phyloP scores from a whole-genome alignment of 2,113 vertebrate species.

The Sarotherodon lohbergeri region DNA sequence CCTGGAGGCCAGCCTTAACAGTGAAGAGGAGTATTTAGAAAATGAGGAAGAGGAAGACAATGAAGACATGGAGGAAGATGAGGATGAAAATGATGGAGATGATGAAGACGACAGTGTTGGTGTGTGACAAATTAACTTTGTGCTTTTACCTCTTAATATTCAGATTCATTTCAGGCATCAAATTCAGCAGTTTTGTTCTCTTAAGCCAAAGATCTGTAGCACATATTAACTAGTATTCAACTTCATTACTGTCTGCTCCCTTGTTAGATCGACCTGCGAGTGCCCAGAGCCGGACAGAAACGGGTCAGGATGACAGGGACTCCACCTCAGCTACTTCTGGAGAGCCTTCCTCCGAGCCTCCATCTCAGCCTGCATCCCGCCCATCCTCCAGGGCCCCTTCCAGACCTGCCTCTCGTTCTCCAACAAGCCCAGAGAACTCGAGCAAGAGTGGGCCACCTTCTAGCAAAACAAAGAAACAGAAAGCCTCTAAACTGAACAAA shows the following conservation, averaged over 20 bases:
- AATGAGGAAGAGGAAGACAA: slow-evolving; percentile 87
- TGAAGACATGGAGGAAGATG: slow-evolving; percentile 82
- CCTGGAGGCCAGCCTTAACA: slow-evolving; percentile 91
- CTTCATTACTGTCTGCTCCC: not conserved
- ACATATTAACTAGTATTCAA: not conserved
- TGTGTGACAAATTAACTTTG: slow-evolving; percentile 15
- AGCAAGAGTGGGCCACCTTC: slow-evolving; percentile 76
- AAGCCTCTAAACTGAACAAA: slow-evolving; percentile 59
- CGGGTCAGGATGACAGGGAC: slow-evolving; percentile 65
- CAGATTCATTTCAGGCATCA: not conserved
- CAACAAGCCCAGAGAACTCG: slow-evolving; percentile 75
- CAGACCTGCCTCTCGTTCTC: slow-evolving; percentile 75
- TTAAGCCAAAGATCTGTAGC: not conserved
- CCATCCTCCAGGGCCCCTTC: slow-evolving; percentile 77
- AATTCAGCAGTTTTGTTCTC: not conserved
- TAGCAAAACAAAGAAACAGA: slow-evolving; percentile 83
- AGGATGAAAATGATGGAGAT: slow-evolving; percentile 79
- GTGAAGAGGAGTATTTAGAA: slow-evolving; percentile 89
- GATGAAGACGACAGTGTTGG: slow-evolving; percentile 72
- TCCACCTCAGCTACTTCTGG: slow-evolving; percentile 82
- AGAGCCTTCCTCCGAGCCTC: slow-evolving; percentile 74
- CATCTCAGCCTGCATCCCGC: slow-evolving; percentile 60
- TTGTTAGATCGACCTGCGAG: slow-evolving; percentile 80
- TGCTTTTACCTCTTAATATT: not conserved
- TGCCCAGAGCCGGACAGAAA: slow-evolving; percentile 75